Evolutionary conservation across 2,113 vertebrate genomes (phyloP), one percentile per base, ranked within the genome.

Genomic region (Dicentrarchus labrax): DNA sequence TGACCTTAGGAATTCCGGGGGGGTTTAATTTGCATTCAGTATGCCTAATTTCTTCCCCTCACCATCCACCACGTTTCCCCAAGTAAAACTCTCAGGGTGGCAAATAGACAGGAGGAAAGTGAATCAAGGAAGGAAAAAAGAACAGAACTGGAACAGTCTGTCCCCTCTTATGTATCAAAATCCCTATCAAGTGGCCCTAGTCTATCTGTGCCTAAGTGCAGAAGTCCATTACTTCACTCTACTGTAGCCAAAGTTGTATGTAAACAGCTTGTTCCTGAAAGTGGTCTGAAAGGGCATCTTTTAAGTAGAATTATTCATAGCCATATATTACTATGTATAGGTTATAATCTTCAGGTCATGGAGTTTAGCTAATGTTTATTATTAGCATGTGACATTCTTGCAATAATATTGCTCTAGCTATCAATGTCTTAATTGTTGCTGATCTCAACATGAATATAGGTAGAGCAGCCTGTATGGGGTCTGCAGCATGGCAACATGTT

Each of bases 321-420:
- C 17, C 38, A 53, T 30, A 47, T 50, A 36, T 15, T 53, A 12
- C 22, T 17, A 41, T 47, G 22, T 59, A 72, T 12, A 72, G 43
- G 9, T 45, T 19, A 47, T 5, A 41, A 39, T 50, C n/a, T 47
- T 62, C 15, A 8, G 70, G 62, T 54, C 8, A 39, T 45, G 71
- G 24, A 64, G 22, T 36, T 4, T 50, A 65, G 53, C 45, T 30
- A 53, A 56, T 48, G 3, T 54, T 72, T 72, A 82, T 76, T 41
- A 82, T 24, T 82, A 82, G 22, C 9, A 45, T 43, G 47, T 38
- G 62, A 73, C 22, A 73, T 74, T 78, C n/a, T 50, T 78, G 79
- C 45, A 72, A 57, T 72, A 39, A 24, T 38, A 36, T 15, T 8
- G 2, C 53, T 22, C 1, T 54, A 21, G 39, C 24, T 82, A 69